Conservation (phyloP, 2,113 vertebrate genomes). For the Glaucidium brasilianum region DNA sequence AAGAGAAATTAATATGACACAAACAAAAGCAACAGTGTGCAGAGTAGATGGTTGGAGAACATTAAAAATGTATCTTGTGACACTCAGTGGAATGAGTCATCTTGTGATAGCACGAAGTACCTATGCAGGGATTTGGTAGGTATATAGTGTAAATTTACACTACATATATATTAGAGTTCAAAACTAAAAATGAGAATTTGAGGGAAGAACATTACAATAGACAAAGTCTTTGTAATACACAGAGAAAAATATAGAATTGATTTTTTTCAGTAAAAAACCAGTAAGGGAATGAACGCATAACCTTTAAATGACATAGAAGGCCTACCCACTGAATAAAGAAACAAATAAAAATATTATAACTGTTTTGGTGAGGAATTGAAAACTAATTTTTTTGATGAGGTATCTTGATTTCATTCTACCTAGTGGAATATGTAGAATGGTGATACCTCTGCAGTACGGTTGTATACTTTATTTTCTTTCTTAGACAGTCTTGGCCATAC, state of each 20-base stretch:
- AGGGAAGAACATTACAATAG: not conserved
- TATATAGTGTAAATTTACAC: not conserved
- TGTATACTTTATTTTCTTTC: not conserved
- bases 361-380: not conserved
- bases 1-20: not conserved
- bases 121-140: not conserved
- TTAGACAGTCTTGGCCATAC: not conserved
- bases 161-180: not conserved
- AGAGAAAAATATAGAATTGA: not conserved
- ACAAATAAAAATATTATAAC: not conserved
- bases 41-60: not conserved
- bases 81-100: not conserved
- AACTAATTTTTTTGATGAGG: not conserved
- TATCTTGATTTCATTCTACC: not conserved
- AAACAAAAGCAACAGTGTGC: not conserved
- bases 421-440: not conserved
- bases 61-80: not conserved
- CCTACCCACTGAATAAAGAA: not conserved
- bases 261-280: not conserved
- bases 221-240: not conserved
- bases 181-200: not conserved
- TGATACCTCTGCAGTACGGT: not conserved
- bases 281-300: not conserved
- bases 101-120: not conserved
- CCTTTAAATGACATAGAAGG: not conserved